phyloP scores from a whole-genome alignment of 2,888 invertebrate genomes.

The Drosophila recens region DNA sequence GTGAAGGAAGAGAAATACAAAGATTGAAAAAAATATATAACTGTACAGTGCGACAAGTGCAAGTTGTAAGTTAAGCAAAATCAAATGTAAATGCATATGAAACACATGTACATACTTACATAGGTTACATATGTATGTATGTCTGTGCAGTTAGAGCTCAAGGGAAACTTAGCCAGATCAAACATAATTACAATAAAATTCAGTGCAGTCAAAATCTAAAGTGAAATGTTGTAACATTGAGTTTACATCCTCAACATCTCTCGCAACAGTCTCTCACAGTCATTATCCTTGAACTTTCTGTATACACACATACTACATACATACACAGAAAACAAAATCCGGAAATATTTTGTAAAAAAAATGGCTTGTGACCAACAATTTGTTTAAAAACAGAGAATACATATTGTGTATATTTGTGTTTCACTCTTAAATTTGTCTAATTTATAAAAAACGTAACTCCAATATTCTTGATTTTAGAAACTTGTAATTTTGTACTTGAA shows the following conservation, averaged over 20 bases:
- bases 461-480: too few species aligned
- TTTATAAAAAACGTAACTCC: too few species aligned
- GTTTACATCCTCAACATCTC: conserved; percentile 27
- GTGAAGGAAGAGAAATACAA: conserved; percentile 45
- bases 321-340: conserved; percentile 4
- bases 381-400: too few species aligned
- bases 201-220: conserved; percentile 26
- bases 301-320: conserved; percentile 24
- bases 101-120: conserved; percentile 3
- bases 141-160: conserved; percentile 17
- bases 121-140: neutral
- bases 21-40: conserved; percentile 48
- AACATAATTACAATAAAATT: conserved; percentile 9
- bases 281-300: conserved; percentile 60
- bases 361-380: too few species aligned
- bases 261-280: conserved; percentile 34
- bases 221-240: conserved; percentile 45
- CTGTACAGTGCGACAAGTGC: conserved; percentile 64
- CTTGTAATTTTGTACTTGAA: neutral
- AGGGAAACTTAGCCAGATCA: conserved; percentile 18
- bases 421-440: too few species aligned
- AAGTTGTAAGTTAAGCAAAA: conserved; percentile 65
- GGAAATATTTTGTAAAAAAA: too few species aligned
- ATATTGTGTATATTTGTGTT: too few species aligned
- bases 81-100: conserved; percentile 23